A percentile compares a stretch with the other conserved stretches of the same genome.
Evolutionary conservation across 1,140 invertebrate genomes (phyloP).

Genomic region (Phthorimaea operculella): DNA sequence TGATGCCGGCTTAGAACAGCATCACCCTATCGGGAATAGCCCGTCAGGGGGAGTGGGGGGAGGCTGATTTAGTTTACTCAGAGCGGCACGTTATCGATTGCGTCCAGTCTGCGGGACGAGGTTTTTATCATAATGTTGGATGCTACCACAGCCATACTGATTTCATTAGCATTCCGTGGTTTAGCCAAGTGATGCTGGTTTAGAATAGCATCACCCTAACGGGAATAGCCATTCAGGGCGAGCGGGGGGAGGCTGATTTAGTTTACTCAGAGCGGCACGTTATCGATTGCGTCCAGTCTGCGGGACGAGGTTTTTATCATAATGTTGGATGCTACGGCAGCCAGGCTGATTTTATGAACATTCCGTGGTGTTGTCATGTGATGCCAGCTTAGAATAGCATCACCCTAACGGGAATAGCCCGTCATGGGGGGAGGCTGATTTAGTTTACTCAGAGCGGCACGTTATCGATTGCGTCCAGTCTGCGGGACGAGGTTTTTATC

Average conservation of each 20-base stretch:
- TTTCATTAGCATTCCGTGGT: too few relatives aligned
- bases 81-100: constrained; percentile 17
- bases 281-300: constrained; percentile 14
- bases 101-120: neutral
- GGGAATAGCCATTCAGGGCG: neutral
- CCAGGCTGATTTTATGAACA: too few relatives aligned
- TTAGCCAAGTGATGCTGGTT: too few relatives aligned
- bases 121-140: neutral
- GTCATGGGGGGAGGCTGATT: constrained; percentile 8
- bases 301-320: neutral
- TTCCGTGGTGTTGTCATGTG: too few relatives aligned
- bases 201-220: too few relatives aligned
- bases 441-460: constrained; percentile 13
- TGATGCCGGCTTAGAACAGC: too few relatives aligned
- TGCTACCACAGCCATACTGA: neutral
- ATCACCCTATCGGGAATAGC: constrained; percentile 4
- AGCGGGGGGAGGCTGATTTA: constrained; percentile 11
- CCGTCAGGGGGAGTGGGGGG: neutral
- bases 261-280: constrained; percentile 11
- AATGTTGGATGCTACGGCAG: neutral
- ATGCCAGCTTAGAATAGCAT: too few relatives aligned
- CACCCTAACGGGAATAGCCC: constrained; percentile 5
- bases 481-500: neutral
- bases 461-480: constrained; percentile 13
- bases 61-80: constrained; percentile 14